Base-by-base conservation (phyloP, 2,888 invertebrate species). In the Pristionchus maxplancki region DNA sequence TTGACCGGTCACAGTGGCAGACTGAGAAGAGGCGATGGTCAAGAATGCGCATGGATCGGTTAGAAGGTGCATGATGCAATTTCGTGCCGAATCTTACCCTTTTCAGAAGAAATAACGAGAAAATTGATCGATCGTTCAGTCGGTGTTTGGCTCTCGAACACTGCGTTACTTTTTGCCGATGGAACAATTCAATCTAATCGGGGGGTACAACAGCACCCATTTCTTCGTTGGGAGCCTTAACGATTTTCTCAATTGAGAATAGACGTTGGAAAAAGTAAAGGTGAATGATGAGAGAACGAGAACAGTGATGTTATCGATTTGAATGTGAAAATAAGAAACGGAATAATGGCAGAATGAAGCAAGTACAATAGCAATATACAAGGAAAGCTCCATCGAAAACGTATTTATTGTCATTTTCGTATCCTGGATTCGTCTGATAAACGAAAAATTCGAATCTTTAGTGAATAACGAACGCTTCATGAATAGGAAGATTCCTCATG, bases 161-260 rank as follows among this genome's bases (percentile, higher is more conserved):
- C 64, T 64, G 64, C 64, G 28, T 64, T 15, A 28, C 31, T 64
- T 64, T 64, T 64, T 34, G 64, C 31, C 20, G 44, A 44, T 37
- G 71, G 37, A 71, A 71, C 37, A 37, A 15, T 64, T 64, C 64
- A 64, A 37, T 71, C 71, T 40, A 71, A 71, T 71, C 71, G 31
- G 8, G 34, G 2, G 71, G 71, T 71, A 37, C 71, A 71, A 11
- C 11, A 15, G 71, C 34, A 71, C 71, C 37, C 37, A 67, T 31
- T 67, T 67, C 64, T 31, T 67, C 34, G 34, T 67, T 67, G 20
- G 58, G 9, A 24, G 58, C 64, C 5, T 34, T 67, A 31, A 31
- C 34, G 28, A 67, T 34, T 34, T 37, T 71, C 37, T 71, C 71
- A 34, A n/a, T 20, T 13, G 34, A 71, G 37, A 71, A 37, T 37